These are phyloP conservation scores for Novumbra hubbsi DNA, from an alignment of 2,797 vertebrate species.

Conservation along the genomic window DNA sequence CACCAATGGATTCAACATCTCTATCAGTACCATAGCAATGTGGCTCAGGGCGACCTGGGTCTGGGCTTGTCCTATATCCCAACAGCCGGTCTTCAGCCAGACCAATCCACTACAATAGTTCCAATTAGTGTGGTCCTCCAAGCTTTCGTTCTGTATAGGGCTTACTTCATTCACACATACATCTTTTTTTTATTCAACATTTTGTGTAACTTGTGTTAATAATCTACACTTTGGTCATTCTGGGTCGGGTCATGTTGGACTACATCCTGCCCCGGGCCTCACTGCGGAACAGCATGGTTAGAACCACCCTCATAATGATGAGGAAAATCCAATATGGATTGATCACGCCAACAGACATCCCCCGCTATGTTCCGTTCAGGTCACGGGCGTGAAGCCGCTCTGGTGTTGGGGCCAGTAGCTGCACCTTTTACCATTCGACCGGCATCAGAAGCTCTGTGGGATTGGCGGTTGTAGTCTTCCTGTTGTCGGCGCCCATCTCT, in stretches of 20 bases:
- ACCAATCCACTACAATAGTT: neutral
- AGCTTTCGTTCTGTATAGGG: neutral
- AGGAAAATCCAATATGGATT: conserved; percentile 1
- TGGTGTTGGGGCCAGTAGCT: neutral
- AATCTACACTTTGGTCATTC: neutral
- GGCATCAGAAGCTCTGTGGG: conserved; percentile 67
- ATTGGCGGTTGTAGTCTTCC: conserved; percentile 52
- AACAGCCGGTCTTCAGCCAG: neutral
- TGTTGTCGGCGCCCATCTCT: conserved; percentile 57
- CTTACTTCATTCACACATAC: neutral
- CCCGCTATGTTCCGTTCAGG: neutral
- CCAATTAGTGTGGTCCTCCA: neutral
- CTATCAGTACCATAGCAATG: neutral
- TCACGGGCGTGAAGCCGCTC: neutral
- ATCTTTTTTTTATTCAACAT: neutral
- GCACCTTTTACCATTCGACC: neutral
- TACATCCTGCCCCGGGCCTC: neutral
- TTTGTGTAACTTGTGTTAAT: neutral
- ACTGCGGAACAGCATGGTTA: neutral
- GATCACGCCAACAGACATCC: neutral
- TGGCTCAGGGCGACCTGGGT: neutral
- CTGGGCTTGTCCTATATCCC: neutral
- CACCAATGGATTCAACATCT: neutral
- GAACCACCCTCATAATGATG: neutral
- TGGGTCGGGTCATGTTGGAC: neutral